These are phyloP conservation scores for Encarsia formosa DNA, from an alignment of 2,888 invertebrate species.

Conservation along the genomic window DNA sequence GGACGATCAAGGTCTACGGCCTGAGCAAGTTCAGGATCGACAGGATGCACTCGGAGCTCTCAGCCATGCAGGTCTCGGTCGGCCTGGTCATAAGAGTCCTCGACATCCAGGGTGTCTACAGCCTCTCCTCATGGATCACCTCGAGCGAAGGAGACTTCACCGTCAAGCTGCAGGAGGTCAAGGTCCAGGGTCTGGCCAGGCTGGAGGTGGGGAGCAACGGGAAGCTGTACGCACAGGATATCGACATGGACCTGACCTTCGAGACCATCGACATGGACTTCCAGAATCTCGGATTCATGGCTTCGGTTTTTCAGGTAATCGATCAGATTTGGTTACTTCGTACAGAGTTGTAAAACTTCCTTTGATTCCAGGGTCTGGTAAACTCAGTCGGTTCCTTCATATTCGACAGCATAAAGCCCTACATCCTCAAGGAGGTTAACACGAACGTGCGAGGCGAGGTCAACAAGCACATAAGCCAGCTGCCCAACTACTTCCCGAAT, in stretches of 20 bases:
- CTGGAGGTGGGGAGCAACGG: constrained; percentile 73
- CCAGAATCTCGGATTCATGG: constrained; percentile 75
- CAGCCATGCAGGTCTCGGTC: constrained; percentile 72
- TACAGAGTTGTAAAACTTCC: no score
- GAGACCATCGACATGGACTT: constrained; percentile 75
- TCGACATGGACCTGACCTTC: constrained; percentile 75
- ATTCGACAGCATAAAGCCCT: constrained; percentile 84
- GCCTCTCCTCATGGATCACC: constrained; percentile 65
- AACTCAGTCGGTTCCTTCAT: constrained; percentile 78
- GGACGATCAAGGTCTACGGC: constrained; percentile 68
- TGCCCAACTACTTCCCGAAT: constrained; percentile 75
- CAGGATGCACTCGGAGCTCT: constrained; percentile 67
- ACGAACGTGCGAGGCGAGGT: constrained; percentile 66
- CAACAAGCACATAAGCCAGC: constrained; percentile 67
- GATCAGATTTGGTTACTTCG: no score
- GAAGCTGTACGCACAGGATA: constrained; percentile 70
- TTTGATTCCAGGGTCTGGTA: constrained; percentile 73
- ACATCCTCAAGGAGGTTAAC: constrained; percentile 74
- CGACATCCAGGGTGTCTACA: constrained; percentile 71
- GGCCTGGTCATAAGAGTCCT: constrained; percentile 68
- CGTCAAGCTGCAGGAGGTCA: constrained; percentile 68
- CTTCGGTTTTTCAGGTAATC: constrained; percentile 60
- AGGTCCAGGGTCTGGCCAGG: constrained; percentile 64
- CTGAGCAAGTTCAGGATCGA: constrained; percentile 74
- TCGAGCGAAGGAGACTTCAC: constrained; percentile 73